Evolutionary conservation across 1,140 invertebrate genomes (phyloP).

Genomic region (Drosophila rufa): DNA sequence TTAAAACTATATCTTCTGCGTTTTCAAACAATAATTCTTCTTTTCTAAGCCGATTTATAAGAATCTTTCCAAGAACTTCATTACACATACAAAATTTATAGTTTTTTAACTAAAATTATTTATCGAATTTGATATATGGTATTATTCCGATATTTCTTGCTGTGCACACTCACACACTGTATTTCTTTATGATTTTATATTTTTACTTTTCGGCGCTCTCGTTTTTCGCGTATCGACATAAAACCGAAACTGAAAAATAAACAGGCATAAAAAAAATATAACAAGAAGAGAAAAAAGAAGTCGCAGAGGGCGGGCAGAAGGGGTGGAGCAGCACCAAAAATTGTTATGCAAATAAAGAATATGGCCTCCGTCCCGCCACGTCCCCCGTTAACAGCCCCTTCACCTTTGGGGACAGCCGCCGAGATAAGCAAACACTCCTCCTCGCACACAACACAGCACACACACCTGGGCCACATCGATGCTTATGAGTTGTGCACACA

Average conservation of each 20-base stretch:
- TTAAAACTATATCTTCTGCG: no score
- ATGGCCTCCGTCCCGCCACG: conserved; percentile 41
- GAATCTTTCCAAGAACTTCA: no score
- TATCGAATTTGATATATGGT: neutral
- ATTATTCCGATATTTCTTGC: neutral
- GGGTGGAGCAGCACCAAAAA: conserved; percentile 53
- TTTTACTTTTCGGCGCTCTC: conserved; percentile 69
- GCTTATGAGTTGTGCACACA: conserved; percentile 48
- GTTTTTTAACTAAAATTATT: neutral
- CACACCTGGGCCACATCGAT: conserved; percentile 47
- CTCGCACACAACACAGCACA: conserved; percentile 21
- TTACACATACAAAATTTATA: neutral
- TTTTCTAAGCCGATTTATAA: no score
- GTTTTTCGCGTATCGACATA: conserved; percentile 78
- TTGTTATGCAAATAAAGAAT: conserved; percentile 80
- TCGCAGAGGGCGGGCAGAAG: neutral
- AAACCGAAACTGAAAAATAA: conserved; percentile 82
- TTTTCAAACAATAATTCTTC: no score
- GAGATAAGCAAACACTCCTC: conserved; percentile 57
- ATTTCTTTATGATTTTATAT: conserved; percentile 73
- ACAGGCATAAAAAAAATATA: conserved; percentile 67
- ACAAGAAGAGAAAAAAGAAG: conserved; percentile 58
- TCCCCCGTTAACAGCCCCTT: neutral
- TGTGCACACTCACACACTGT: conserved; percentile 19
- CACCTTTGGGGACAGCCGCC: conserved; percentile 33